Evolutionary conservation across 2,888 invertebrate species (phyloP).

Genomic region (Heliconius cydno): DNA sequence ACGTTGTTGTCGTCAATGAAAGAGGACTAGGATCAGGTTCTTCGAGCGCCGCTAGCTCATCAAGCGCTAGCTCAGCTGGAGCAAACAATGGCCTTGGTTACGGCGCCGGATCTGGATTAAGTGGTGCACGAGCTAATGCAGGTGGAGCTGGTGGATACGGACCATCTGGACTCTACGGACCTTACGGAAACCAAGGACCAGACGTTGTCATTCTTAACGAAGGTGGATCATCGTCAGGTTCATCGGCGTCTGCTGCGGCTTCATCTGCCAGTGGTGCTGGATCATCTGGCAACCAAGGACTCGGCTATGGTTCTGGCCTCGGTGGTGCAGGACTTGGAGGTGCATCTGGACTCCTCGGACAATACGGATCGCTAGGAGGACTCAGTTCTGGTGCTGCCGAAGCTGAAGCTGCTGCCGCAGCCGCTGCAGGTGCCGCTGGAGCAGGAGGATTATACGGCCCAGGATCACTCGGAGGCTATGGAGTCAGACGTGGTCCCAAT

Average conservation of each 20-base stretch:
- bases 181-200: slow-evolving; percentile 24
- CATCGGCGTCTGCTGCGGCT: not conserved
- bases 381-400: not conserved
- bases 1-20: not conserved
- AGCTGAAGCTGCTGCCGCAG: not conserved
- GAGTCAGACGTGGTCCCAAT: not conserved
- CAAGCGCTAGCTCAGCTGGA: not conserved
- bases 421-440: not conserved
- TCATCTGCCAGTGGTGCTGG: not conserved
- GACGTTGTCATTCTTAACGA: slow-evolving; percentile 44
- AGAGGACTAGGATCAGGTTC: not conserved
- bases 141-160: slow-evolving; percentile 1
- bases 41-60: slow-evolving; percentile 1
- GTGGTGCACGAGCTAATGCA: not conserved
- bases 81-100: not conserved
- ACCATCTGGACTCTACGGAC: not conserved
- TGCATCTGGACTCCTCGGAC: not conserved
- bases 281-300: not conserved
- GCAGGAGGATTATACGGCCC: not conserved
- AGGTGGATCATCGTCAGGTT: not conserved
- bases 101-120: not conserved
- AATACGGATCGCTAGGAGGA: not conserved
- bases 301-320: not conserved
- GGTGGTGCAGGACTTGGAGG: slow-evolving; percentile 9
- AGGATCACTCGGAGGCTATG: not conserved